Evolutionary conservation across 2,113 vertebrate genomes (phyloP), one percentile per base, ranked within the genome.

Genomic region (Aleadryas rufinucha): DNA sequence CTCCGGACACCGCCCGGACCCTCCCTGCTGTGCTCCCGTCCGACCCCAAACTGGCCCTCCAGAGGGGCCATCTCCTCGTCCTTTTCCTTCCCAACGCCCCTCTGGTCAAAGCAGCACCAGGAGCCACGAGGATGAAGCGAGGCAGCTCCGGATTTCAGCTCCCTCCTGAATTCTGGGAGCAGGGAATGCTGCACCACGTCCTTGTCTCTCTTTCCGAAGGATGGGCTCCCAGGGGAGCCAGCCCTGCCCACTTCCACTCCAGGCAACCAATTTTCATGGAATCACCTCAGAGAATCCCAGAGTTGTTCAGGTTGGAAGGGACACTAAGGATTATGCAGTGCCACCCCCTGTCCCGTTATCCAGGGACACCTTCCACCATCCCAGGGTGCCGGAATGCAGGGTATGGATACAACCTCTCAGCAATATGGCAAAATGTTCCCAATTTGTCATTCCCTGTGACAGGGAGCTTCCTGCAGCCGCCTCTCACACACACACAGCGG

Each of bases 1-100:
- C 1, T 9, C 3, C 3, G 0, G 56, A 26, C 17, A 4, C 14
- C 0, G 0, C n/a, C 56, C 37, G 9, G 33, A 28, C 4, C 42
- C 45, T 28, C 12, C n/a, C n/a, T 10, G 66, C 66, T 4, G 14
- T 0, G 11, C 41, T 11, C 45, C 53, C 10, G 23, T 2, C 60
- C 5, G 8, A 18, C 6, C 37, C 60, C 6, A 35, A 16, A 12
- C 7, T 13, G 5, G 1, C 33, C n/a, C 21, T 30, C 16, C 31
- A 30, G 7, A 17, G 18, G 35, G 3, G 12, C 30, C 56, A 10
- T 1, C 6, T 35, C 16, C 59, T n/a, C 8, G 3, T 35, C 10
- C 31, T 20, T 7, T 2, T 20, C 59, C 13, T 76, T 17, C 7
- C 7, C 81, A 15, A 16, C 37, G 5, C 8, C 19, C 5, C 31